Evolutionary conservation across 2,797 vertebrate species (phyloP), one percentile per base, ranked within the genome.

Genomic region (Coccyzus lansbergi): DNA sequence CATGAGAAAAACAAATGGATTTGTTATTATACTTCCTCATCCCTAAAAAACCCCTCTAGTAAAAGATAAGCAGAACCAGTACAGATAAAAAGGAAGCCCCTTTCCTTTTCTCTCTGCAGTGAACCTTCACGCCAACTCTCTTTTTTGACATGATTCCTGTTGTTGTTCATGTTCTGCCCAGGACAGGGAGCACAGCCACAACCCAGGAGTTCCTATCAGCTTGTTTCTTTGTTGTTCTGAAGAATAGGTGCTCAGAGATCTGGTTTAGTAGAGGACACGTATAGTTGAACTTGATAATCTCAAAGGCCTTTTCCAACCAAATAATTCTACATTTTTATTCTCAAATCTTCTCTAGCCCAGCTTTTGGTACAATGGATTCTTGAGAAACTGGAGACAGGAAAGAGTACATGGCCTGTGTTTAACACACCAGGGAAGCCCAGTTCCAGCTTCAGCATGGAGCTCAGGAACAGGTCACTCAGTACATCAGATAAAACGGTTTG

Each of bases 21-120:
- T 93, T 96, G 59, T 96, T 86, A 58, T 92, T 92, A 77, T 93
- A 90, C 93, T 96, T 97, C 96, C 96, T 96, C 93, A 77, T 93
- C 83, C 36, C 92, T 94, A 76, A 94, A 94, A 93, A 92, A 97
- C 86, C 83, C 63, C 63, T 88, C 83, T 83, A 80, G 74, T 90
- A 79, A 83, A 88, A 95, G 96, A 96, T 97, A 95, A 96, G 95
- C 80, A 90, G 94, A 92, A 95, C 49, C 49, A 94, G 94, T 62
- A 80, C n/a, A 86, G 91, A 97, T 86, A 92, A 86, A 95, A 95
- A 95, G 93, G 92, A 96, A 93, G 56, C 83, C 68, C 62, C 86
- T 93, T 95, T 65, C 95, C 67, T 90, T 77, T 84, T 95, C 83
- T 93, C n/a, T 52, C 26, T 67, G 58, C 56, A 84, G 38, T 93